phyloP scores from a whole-genome alignment of 2,888 invertebrate species.

The Macaria liturata region DNA sequence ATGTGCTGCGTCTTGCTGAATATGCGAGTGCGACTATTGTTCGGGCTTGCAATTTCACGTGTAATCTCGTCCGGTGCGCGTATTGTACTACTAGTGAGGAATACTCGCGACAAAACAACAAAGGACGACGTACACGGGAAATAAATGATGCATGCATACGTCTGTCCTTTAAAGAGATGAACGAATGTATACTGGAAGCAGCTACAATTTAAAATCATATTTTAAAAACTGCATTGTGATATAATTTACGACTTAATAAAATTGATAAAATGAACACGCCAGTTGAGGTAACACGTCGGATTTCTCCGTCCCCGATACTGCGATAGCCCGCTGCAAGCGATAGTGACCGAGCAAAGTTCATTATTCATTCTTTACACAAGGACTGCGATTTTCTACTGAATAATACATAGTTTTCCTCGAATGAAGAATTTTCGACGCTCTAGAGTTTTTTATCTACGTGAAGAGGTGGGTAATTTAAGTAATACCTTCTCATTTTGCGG shows the following conservation, averaged over 20 bases:
- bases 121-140: conserved; percentile 7
- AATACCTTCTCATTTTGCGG: conserved; percentile 36
- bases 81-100: conserved; percentile 33
- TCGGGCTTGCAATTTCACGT: conserved; percentile 71
- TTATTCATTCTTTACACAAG: conserved; percentile 44
- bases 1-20: conserved; percentile 72
- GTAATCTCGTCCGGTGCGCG: conserved; percentile 63
- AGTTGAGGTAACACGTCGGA: conserved; percentile 21
- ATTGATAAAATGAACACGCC: background rate
- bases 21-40: conserved; percentile 72
- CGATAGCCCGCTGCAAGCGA: conserved; percentile 30
- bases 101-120: conserved; percentile 23
- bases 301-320: conserved; percentile 26
- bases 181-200: no score
- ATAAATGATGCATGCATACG: no score
- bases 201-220: no score
- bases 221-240: no score
- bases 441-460: conserved; percentile 26
- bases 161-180: background rate
- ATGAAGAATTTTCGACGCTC: conserved; percentile 31
- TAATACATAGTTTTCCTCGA: conserved; percentile 45
- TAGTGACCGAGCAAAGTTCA: conserved; percentile 33
- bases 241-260: no score
- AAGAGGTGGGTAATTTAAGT: conserved; percentile 22
- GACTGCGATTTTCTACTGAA: conserved; percentile 45